Percentiles rank a stretch among this genome's conserved stretches.
These are phyloP conservation scores for Morone chrysops DNA, from an alignment of 2,113 vertebrate species.

Conservation along the genomic window DNA sequence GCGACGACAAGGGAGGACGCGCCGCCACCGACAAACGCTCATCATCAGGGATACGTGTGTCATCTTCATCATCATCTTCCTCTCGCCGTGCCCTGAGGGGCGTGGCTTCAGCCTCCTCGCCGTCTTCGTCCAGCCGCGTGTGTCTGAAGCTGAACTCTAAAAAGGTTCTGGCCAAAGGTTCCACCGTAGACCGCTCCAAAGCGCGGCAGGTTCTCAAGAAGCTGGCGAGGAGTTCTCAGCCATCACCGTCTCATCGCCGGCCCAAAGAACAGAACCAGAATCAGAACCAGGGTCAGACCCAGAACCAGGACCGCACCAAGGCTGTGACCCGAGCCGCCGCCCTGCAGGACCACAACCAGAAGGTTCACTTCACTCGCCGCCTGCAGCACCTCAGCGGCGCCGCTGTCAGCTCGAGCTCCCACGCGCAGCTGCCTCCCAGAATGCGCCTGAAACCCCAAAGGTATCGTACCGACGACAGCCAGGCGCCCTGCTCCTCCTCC, in stretches of 20 bases:
- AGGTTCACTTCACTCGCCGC: constrained; percentile 95
- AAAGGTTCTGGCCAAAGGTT: constrained; percentile 93
- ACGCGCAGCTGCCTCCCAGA: constrained; percentile 88
- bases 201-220: constrained; percentile 93
- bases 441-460: constrained; percentile 98
- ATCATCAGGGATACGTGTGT: constrained; percentile 87
- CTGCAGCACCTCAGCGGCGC: constrained; percentile 87
- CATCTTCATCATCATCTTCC: constrained; percentile 76
- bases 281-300: constrained; percentile 9
- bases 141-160: constrained; percentile 91
- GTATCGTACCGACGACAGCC: constrained; percentile 94
- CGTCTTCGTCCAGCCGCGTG: constrained; percentile 85
- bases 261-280: constrained; percentile 51
- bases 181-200: constrained; percentile 88
- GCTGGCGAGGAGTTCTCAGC: constrained; percentile 86
- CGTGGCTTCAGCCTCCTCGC: constrained; percentile 79
- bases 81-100: constrained; percentile 87
- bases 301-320: constrained; percentile 49
- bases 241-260: neutral
- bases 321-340: constrained; percentile 62
- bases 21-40: constrained; percentile 77
- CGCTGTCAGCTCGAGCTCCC: constrained; percentile 67
- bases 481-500: constrained; percentile 56
- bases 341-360: constrained; percentile 88
- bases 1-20: constrained; percentile 88